These are phyloP conservation scores for Dipus sagitta DNA, from an alignment of 2,797 vertebrate species.

Conservation along the genomic window DNA sequence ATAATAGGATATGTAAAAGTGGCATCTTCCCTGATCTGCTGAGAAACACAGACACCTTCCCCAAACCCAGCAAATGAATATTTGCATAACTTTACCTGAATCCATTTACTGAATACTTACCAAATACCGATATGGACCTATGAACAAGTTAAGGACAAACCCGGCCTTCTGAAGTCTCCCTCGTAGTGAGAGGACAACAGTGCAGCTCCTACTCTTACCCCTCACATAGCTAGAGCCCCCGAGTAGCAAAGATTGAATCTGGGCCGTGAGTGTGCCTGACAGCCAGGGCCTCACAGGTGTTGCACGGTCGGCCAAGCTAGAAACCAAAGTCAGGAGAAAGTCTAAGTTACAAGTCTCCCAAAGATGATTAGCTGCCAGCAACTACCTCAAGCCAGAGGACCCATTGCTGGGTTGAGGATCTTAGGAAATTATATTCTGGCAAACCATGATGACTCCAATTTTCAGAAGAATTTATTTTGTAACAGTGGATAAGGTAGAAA, in stretches of 20 bases:
- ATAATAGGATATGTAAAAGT: neutral
- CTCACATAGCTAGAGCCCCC: too few species aligned
- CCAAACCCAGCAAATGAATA: neutral
- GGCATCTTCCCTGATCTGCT: neutral
- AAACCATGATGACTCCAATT: neutral
- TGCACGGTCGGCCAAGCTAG: neutral
- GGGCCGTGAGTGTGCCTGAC: too few species aligned
- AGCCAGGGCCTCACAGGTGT: neutral
- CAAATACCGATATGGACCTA: neutral
- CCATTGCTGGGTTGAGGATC: neutral
- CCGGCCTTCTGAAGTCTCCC: neutral
- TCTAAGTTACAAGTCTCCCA: neutral
- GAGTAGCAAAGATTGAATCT: neutral
- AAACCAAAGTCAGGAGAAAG: neutral
- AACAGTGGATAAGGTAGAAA: neutral
- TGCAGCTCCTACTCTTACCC: rapidly evolving
- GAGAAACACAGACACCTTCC: neutral
- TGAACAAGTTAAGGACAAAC: neutral
- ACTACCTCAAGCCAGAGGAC: neutral
- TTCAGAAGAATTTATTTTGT: neutral
- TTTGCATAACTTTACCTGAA: neutral
- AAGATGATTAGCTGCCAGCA: neutral
- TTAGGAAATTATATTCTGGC: neutral
- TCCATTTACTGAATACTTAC: neutral
- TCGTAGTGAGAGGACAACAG: neutral